A percentile compares a stretch with the other conserved stretches of the same genome.
Conservation (phyloP, 2,888 invertebrate genomes). For the Crossocerus cetratus region DNA sequence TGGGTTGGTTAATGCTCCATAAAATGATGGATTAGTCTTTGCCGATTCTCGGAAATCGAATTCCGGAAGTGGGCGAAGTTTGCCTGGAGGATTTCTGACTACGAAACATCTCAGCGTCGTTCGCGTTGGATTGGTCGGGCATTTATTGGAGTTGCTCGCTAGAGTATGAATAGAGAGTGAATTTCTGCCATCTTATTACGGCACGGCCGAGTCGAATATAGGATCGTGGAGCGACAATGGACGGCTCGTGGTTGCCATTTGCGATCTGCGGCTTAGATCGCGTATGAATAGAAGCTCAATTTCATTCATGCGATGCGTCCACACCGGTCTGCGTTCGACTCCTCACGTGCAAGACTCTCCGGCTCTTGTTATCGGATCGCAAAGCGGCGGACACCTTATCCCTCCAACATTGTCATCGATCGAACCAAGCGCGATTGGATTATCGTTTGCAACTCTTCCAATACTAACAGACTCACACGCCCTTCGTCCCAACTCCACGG, state of each 20-base stretch:
- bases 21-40: too few relatives aligned
- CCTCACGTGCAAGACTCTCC: constrained; percentile 24
- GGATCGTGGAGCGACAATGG: constrained; percentile 43
- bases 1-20: too few relatives aligned
- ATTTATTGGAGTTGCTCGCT: background rate
- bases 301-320: constrained; percentile 68
- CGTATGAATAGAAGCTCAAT: constrained; percentile 68
- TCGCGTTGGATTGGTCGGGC: too few relatives aligned
- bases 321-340: constrained; percentile 29
- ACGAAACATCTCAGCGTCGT: too few relatives aligned
- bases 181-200: background rate
- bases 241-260: constrained; percentile 61
- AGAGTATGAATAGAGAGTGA: constrained; percentile 13
- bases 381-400: constrained; percentile 27
- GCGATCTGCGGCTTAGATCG: constrained; percentile 60
- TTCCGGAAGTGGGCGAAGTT: too few relatives aligned
- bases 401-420: background rate
- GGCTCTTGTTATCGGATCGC: constrained; percentile 27
- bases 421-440: background rate
- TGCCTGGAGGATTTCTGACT: too few relatives aligned
- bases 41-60: too few relatives aligned
- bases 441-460: too few relatives aligned
- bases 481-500: too few relatives aligned
- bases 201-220: constrained; percentile 23
- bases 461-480: too few relatives aligned